Evolutionary conservation across 2,113 vertebrate genomes (phyloP).

Genomic region (Engystomops pustulosus): DNA sequence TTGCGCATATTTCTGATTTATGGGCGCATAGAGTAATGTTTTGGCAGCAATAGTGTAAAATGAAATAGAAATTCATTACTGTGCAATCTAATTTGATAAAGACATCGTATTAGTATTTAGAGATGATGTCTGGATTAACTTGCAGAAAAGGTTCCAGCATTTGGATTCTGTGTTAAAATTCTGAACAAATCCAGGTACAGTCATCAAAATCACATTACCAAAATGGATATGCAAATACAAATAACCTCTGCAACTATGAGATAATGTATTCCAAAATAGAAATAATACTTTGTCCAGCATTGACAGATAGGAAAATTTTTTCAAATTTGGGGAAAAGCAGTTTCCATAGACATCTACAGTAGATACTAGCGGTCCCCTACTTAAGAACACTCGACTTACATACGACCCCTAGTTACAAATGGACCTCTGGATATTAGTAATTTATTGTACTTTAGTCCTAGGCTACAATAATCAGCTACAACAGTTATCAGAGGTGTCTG

Average conservation of each 20-base stretch:
- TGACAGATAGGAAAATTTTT: neutral
- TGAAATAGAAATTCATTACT: neutral
- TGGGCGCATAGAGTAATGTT: neutral
- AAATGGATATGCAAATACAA: neutral
- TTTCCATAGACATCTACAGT: neutral
- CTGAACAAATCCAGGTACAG: neutral
- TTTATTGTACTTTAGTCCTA: no score
- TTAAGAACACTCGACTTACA: no score
- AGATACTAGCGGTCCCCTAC: no score
- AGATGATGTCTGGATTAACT: neutral
- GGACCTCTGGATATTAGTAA: no score
- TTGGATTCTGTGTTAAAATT: neutral
- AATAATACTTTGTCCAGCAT: neutral
- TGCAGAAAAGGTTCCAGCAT: neutral
- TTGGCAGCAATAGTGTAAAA: neutral
- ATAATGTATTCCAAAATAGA: neutral
- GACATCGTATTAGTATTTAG: neutral
- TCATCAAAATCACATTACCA: neutral
- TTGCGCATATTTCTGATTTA: constrained; percentile 14
- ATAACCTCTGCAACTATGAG: neutral
- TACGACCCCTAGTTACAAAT: no score
- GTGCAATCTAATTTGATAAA: neutral
- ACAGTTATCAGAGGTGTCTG: no score
- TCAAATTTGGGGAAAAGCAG: neutral
- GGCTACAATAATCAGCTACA: no score